Evolutionary conservation across 2,888 invertebrate genomes (phyloP).

Genomic region (Therioaphis trifolii): DNA sequence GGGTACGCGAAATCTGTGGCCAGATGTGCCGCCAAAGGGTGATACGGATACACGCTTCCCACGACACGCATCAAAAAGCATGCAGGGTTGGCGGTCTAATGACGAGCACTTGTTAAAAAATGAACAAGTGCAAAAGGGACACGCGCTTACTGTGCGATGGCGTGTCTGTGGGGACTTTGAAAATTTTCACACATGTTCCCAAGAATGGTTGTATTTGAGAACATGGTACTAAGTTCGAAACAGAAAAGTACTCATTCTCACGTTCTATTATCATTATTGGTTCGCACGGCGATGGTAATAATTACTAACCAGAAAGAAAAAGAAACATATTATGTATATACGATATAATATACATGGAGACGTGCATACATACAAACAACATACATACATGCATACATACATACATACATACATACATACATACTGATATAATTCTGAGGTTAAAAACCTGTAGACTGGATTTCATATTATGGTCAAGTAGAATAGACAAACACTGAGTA

Average conservation of each 20-base stretch:
- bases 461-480: conserved; percentile 26
- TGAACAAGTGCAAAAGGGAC: conserved; percentile 49
- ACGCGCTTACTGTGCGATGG: background rate
- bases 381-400: background rate
- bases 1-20: conserved; percentile 23
- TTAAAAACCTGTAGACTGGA: conserved; percentile 24
- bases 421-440: conserved; percentile 25
- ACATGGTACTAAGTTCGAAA: background rate
- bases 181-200: conserved; percentile 27
- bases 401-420: too few species aligned
- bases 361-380: background rate
- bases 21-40: conserved; percentile 36
- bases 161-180: conserved; percentile 1
- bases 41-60: conserved; percentile 8
- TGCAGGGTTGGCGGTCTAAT: conserved; percentile 14
- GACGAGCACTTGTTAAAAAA: conserved; percentile 56
- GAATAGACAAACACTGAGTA: background rate
- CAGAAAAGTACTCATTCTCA: conserved; percentile 45
- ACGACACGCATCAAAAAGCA: conserved; percentile 60
- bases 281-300: conserved; percentile 46
- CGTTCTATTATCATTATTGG: conserved; percentile 41
- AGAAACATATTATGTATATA: too few species aligned
- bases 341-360: too few species aligned
- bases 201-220: background rate
- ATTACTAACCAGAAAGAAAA: conserved; percentile 19